These are phyloP conservation scores for Eurystomus gularis DNA, from an alignment of 2,113 vertebrate species.

Conservation along the genomic window DNA sequence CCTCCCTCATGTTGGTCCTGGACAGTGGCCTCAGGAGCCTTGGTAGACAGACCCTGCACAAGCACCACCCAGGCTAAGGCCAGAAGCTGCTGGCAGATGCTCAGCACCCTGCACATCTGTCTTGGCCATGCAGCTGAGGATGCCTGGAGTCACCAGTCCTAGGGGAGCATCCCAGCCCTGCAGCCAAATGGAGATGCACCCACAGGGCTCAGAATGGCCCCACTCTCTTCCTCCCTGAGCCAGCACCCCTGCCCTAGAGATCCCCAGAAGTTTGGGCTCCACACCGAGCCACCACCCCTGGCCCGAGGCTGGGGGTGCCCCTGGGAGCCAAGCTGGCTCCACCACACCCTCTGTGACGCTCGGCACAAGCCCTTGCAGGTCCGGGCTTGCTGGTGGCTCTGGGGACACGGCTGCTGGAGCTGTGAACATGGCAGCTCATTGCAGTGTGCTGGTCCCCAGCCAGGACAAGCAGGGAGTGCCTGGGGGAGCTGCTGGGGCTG, in stretches of 20 bases:
- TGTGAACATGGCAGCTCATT: rapidly evolving
- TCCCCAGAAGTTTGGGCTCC: neutral
- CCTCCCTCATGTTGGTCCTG: neutral
- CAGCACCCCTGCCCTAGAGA: neutral
- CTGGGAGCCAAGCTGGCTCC: neutral
- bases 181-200: rapidly evolving
- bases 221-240: rapidly evolving
- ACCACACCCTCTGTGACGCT: neutral
- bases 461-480: too few species aligned
- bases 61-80: rapidly evolving
- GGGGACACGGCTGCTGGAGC: neutral
- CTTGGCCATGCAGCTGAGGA: neutral
- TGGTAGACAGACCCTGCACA: neutral
- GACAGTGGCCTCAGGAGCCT: neutral
- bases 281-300: rapidly evolving
- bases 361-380: neutral
- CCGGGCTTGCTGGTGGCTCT: neutral
- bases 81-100: neutral
- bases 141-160: neutral
- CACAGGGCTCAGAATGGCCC: neutral
- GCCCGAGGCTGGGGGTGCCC: neutral
- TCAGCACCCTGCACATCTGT: neutral
- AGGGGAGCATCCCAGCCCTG: too few species aligned
- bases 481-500: too few species aligned
- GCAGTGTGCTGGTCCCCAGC: neutral